Evolutionary conservation across 2,113 vertebrate genomes (phyloP).

Genomic region (Ictidomys tridecemlineatus): DNA sequence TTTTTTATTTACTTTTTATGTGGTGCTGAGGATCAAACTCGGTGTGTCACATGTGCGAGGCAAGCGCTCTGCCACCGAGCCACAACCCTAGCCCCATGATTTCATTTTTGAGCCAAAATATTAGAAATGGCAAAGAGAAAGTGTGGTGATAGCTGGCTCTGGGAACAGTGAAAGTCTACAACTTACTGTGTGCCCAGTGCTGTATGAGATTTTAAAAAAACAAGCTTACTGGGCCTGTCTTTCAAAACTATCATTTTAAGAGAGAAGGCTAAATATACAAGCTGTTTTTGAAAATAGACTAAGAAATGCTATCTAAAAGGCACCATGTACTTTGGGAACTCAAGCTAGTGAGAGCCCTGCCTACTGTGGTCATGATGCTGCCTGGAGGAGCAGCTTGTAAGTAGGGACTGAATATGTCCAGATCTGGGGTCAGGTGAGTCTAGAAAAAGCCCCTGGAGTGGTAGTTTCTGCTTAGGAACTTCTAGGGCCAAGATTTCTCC

Average conservation of each 20-base stretch:
- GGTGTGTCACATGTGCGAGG: too few species aligned
- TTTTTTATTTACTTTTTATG: too few species aligned
- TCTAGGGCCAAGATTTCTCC: background rate
- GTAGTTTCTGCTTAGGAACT: background rate
- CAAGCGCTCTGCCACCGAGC: too few species aligned
- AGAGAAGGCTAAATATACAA: background rate
- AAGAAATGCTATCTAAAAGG: background rate
- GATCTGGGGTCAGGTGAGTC: background rate
- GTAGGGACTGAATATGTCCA: background rate
- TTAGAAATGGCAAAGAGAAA: slow-evolving; percentile 5
- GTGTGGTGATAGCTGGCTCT: background rate
- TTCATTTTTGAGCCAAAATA: background rate
- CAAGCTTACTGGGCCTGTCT: background rate
- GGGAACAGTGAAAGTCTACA: background rate
- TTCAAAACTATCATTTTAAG: slow-evolving; percentile 13
- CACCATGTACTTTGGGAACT: background rate
- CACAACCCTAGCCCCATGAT: too few species aligned
- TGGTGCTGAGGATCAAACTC: too few species aligned
- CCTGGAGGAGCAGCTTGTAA: background rate
- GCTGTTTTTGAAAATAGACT: slow-evolving; percentile 32
- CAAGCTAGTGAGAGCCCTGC: background rate
- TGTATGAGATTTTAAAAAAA: background rate
- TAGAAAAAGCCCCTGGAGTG: background rate
- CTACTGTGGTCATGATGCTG: background rate
- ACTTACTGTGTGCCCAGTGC: background rate